These are phyloP conservation scores for Chaetogeoica ovagalla DNA, from an alignment of 2,888 invertebrate species.

Conservation along the genomic window DNA sequence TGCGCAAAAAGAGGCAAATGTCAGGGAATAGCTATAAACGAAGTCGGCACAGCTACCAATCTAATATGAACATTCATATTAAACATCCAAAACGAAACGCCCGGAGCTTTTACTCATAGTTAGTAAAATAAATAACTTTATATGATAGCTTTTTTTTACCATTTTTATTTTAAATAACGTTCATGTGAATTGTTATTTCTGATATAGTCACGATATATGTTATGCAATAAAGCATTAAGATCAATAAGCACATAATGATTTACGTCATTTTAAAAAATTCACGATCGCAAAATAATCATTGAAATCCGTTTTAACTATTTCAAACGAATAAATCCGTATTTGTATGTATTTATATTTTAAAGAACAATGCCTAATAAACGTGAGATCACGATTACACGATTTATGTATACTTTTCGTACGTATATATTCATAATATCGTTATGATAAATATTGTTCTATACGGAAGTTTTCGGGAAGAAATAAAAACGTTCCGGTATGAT, in stretches of 20 bases:
- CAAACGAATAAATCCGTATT: not conserved
- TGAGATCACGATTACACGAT: constrained; percentile 25
- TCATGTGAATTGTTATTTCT: too few relatives aligned
- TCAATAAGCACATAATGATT: constrained; percentile 9
- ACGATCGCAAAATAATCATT: not conserved
- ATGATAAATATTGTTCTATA: not conserved
- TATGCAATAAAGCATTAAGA: not conserved
- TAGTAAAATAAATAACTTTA: too few relatives aligned
- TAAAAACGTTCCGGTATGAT: constrained; percentile 36
- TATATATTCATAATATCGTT: not conserved
- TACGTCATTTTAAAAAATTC: not conserved
- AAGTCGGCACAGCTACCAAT: too few relatives aligned
- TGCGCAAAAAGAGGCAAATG: too few relatives aligned
- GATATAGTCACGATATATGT: not conserved
- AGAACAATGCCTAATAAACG: not conserved
- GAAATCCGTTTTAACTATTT: constrained; percentile 4
- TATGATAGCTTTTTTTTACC: too few relatives aligned
- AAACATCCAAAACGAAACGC: too few relatives aligned
- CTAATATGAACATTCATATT: too few relatives aligned
- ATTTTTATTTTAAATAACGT: too few relatives aligned
- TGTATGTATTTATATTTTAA: not conserved
- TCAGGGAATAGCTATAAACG: too few relatives aligned
- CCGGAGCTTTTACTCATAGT: too few relatives aligned
- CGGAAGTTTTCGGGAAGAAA: constrained; percentile 35
- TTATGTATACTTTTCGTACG: not conserved